Conservation (phyloP, 2,797 vertebrate species). For the Momotus momota region DNA sequence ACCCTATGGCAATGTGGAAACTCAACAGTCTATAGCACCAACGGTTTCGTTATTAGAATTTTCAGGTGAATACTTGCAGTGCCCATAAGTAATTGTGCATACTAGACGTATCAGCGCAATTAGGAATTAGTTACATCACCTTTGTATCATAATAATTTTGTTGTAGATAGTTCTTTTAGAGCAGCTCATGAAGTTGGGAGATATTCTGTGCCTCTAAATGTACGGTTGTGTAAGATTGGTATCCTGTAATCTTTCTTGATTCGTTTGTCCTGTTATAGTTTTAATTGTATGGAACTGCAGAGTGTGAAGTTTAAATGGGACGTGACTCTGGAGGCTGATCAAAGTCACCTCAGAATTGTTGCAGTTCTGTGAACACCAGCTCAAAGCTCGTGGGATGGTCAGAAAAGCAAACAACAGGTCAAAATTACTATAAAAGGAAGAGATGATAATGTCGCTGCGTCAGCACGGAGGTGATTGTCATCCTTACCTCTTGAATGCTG, state of each 20-base stretch:
- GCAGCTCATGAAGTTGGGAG: not conserved
- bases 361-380: not conserved
- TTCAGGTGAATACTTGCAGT: not conserved
- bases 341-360: not conserved
- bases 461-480: not conserved
- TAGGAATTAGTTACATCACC: not conserved
- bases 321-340: not conserved
- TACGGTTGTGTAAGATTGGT: accelerated
- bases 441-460: not conserved
- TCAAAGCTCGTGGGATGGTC: not conserved
- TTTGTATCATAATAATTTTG: not conserved
- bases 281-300: not conserved
- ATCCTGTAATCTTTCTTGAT: not conserved
- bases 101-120: not conserved
- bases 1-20: not conserved
- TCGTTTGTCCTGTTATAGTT: not conserved
- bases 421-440: not conserved
- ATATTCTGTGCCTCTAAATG: not conserved
- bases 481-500: not conserved
- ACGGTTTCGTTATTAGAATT: not conserved
- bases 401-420: not conserved
- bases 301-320: not conserved
- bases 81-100: not conserved
- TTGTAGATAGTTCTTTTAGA: not conserved
- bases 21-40: not conserved